Evolutionary conservation across 2,888 invertebrate genomes (phyloP).

Genomic region (Gortyna flavago): DNA sequence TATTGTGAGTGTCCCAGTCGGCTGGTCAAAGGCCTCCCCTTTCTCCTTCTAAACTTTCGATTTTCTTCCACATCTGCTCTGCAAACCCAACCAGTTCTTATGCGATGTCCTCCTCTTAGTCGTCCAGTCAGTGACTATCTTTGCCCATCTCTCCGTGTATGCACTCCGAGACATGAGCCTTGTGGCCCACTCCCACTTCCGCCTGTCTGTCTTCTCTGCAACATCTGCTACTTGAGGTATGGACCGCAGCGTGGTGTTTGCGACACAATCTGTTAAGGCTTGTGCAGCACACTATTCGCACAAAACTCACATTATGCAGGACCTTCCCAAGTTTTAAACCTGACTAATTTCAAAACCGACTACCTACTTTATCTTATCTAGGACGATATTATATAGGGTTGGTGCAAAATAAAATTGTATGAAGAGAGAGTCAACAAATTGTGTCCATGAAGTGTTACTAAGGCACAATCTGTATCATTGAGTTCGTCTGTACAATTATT

Average conservation of each 20-base stretch:
- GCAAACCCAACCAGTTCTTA: not conserved
- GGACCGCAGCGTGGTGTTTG: not conserved
- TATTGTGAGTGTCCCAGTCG: not conserved
- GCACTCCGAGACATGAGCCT: not conserved
- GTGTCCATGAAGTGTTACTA: not conserved
- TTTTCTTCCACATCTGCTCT: not conserved
- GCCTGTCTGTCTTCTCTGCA: not conserved
- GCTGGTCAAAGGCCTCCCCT: not conserved
- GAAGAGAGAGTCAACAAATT: not conserved
- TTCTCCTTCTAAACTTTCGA: not conserved
- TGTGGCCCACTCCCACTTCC: not conserved
- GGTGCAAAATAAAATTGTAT: not conserved
- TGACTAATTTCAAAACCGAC: not conserved
- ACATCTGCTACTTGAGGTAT: not conserved
- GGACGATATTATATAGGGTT: not conserved
- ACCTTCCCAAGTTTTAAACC: not conserved
- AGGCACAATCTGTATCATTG: not conserved
- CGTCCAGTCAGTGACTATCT: not conserved
- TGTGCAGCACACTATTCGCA: not conserved
- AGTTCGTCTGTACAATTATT: not conserved
- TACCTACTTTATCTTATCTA: constrained; percentile 10
- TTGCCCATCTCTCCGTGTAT: not conserved
- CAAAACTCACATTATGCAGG: not conserved
- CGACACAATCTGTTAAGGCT: not conserved
- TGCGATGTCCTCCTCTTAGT: not conserved